A percentile compares a stretch with the other conserved stretches of the same genome.
phyloP scores from a whole-genome alignment of 2,888 invertebrate species.

The Drosophila histrio region DNA sequence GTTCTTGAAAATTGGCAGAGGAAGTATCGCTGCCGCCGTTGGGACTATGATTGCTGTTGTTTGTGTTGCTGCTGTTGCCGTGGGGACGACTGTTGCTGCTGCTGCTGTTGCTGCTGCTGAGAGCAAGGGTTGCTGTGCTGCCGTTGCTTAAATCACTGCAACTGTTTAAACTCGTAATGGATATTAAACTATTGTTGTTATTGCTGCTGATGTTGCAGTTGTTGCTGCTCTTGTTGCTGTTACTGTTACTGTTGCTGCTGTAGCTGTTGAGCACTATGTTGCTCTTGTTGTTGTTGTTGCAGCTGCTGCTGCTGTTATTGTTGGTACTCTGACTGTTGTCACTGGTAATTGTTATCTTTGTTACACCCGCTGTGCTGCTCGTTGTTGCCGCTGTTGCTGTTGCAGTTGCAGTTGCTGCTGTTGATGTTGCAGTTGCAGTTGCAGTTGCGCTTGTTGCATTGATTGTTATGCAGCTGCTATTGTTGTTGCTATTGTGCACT shows the following conservation, averaged over 20 bases:
- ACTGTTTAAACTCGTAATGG: conserved; percentile 72
- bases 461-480: conserved; percentile 46
- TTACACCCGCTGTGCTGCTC: conserved; percentile 23
- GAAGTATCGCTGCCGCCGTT: conserved; percentile 79
- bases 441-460: conserved; percentile 31
- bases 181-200: conserved; percentile 57
- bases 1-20: conserved; percentile 82
- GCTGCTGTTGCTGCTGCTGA: conserved; percentile 37
- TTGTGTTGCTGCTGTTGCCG: conserved; percentile 53
- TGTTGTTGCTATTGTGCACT: conserved; percentile 22
- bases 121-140: conserved; percentile 60
- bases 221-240: conserved; percentile 19
- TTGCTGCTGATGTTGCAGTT: conserved; percentile 30
- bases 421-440: conserved; percentile 34
- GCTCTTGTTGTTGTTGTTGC: conserved; percentile 32
- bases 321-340: conserved; percentile 3
- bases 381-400: conserved; percentile 9
- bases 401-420: conserved; percentile 19
- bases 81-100: conserved; percentile 42
- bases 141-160: conserved; percentile 57
- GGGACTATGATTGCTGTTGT: conserved; percentile 45
- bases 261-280: conserved; percentile 12
- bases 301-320: conserved; percentile 20
- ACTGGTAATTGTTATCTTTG: conserved; percentile 49
- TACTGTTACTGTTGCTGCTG: conserved; percentile 30